Evolutionary conservation across 2,888 invertebrate genomes (phyloP).

Genomic region (Hyposoter dolosus): DNA sequence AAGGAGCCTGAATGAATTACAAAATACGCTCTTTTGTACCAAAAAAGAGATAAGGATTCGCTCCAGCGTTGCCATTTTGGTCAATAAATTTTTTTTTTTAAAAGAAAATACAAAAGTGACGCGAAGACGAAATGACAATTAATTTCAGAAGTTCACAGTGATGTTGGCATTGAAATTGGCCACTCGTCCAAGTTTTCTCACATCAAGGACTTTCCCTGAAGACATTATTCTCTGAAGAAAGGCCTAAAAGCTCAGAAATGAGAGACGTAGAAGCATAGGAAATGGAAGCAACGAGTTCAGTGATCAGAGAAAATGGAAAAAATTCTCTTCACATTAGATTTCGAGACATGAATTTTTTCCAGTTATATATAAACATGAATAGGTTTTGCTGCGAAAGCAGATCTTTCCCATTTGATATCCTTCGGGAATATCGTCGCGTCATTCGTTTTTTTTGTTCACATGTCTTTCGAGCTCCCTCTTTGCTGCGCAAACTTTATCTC

Average conservation of each 20-base stretch:
- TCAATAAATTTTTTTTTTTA: no score
- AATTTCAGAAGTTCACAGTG: no score
- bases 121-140: no score
- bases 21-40: not conserved
- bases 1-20: not conserved
- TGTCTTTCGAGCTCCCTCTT: conserved; percentile 15
- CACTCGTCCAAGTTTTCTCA: no score
- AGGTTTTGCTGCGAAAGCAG: conserved; percentile 69
- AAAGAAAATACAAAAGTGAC: no score
- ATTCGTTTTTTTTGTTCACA: conserved; percentile 38
- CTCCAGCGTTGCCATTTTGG: no score
- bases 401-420: conserved; percentile 60
- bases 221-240: no score
- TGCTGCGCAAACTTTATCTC: conserved; percentile 34
- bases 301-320: conserved; percentile 47
- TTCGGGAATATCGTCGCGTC: conserved; percentile 64
- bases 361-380: conserved; percentile 34
- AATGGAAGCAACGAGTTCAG: conserved; percentile 18
- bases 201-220: no score
- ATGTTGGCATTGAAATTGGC: no score
- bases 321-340: conserved; percentile 66
- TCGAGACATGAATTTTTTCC: conserved; percentile 58
- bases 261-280: conserved; percentile 9
- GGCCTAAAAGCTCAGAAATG: not conserved
- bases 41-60: not conserved